Percentiles rank a stretch among this genome's conserved stretches.
phyloP scores from a whole-genome alignment of 2,797 vertebrate species.

The Intellagama lesueurii region DNA sequence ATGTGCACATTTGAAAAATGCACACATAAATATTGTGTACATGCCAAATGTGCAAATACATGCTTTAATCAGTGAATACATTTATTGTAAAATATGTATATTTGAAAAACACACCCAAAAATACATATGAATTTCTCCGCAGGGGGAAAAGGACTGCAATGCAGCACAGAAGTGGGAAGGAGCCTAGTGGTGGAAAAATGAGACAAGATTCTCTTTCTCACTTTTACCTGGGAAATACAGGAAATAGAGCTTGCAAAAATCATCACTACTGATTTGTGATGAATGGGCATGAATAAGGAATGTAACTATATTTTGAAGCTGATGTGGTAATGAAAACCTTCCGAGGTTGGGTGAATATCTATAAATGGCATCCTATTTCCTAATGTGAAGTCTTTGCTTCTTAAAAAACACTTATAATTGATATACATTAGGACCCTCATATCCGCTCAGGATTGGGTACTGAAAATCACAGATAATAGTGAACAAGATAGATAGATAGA shows the following conservation, averaged over 20 bases:
- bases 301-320: neutral
- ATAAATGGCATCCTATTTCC: neutral
- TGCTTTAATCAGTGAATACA: neutral
- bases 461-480: no score
- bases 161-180: neutral
- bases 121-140: neutral
- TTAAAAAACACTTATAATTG: slow-evolving; percentile 12
- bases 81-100: neutral
- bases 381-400: neutral
- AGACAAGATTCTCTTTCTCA: no score
- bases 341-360: neutral
- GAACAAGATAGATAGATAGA: no score
- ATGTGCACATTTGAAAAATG: no score
- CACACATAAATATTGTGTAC: no score
- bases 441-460: no score
- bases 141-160: neutral
- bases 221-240: no score
- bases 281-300: neutral
- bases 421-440: no score
- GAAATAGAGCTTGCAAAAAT: neutral
- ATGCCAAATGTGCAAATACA: neutral
- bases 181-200: neutral
- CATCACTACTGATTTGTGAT: neutral
- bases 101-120: neutral
- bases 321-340: neutral